Conservation (phyloP, 2,888 invertebrate genomes). For the Magallana nippona region DNA sequence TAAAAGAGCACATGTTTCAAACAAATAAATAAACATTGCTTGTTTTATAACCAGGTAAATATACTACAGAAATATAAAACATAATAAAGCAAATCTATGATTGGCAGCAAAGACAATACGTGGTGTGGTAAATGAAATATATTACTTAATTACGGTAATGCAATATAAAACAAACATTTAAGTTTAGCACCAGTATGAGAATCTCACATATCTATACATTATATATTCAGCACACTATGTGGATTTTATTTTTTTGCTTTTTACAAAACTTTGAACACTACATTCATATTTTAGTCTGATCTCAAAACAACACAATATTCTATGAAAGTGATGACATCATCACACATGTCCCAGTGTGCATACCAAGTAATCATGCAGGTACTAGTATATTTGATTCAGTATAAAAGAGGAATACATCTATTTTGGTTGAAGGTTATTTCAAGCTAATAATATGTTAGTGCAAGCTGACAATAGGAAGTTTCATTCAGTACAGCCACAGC, state of each 20-base stretch:
- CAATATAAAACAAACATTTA: not conserved
- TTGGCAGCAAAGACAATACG: not conserved
- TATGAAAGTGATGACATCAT: no score
- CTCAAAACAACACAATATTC: not conserved
- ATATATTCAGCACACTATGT: not conserved
- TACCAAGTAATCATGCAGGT: not conserved
- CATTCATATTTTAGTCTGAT: not conserved
- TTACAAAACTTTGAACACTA: not conserved
- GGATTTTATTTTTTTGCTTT: not conserved
- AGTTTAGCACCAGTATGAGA: not conserved
- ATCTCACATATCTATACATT: not conserved
- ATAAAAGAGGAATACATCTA: slow-evolving; percentile 19
- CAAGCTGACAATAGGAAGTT: not conserved
- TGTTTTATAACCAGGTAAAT: no score
- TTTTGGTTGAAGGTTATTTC: not conserved
- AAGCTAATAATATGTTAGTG: not conserved
- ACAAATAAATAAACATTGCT: no score
- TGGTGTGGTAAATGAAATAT: no score
- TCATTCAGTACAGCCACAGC: no score
- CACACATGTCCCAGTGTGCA: not conserved
- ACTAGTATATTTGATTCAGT: not conserved
- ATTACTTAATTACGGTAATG: no score
- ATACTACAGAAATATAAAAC: no score
- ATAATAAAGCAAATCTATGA: not conserved
- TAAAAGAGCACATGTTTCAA: no score